Evolutionary conservation across 2,113 vertebrate species (phyloP).

Genomic region (Toxotes chatareus): DNA sequence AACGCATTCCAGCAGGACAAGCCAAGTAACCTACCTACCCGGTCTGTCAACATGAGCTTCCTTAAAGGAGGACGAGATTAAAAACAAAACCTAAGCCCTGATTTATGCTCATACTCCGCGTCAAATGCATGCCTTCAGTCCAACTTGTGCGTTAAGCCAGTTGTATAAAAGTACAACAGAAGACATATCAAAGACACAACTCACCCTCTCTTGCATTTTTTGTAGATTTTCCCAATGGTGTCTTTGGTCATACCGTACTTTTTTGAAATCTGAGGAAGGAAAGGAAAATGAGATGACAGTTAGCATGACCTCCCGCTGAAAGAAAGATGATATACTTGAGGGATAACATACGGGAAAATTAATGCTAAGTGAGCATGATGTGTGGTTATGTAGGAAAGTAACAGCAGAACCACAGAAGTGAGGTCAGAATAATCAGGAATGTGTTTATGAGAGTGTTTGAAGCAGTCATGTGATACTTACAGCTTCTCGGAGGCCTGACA

Average conservation of each 20-base stretch:
- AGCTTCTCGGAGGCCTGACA: constrained; percentile 92
- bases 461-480: constrained; percentile 82
- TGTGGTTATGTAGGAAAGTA: background rate
- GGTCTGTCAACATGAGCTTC: constrained; percentile 74
- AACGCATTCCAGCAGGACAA: constrained; percentile 70
- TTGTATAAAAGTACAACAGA: background rate
- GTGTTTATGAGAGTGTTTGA: background rate
- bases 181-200: constrained; percentile 52
- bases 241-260: constrained; percentile 96
- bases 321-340: constrained; percentile 30
- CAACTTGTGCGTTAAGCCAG: background rate
- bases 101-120: background rate
- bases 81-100: constrained; percentile 48
- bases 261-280: constrained; percentile 92
- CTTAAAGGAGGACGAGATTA: constrained; percentile 59
- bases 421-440: background rate
- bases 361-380: background rate
- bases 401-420: background rate
- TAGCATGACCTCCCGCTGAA: constrained; percentile 13
- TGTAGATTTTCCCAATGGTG: constrained; percentile 97
- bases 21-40: constrained; percentile 70
- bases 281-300: constrained; percentile 24
- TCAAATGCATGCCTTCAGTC: constrained; percentile 1
- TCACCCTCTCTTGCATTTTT: constrained; percentile 99
- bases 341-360: background rate